These are phyloP conservation scores for Lontra canadensis DNA, from an alignment of 2,113 vertebrate genomes.

Conservation along the genomic window DNA sequence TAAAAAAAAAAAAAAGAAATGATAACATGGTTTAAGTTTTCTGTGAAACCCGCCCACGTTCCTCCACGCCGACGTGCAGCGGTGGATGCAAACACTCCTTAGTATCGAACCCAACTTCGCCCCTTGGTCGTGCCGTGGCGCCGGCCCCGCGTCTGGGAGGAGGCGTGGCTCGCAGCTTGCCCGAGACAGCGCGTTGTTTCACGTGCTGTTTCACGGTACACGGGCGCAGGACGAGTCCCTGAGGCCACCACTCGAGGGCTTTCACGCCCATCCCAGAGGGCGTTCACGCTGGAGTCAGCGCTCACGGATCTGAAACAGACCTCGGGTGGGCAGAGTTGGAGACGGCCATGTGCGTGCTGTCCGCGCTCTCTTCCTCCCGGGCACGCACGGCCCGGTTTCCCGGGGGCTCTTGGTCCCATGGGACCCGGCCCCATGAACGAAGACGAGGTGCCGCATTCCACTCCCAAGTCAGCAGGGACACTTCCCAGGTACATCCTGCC, in stretches of 20 bases:
- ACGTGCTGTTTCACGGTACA: no score
- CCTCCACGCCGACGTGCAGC: fast-evolving
- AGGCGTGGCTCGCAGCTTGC: no score
- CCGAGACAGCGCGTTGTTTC: no score
- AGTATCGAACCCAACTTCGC: fast-evolving
- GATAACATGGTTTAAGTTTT: fast-evolving
- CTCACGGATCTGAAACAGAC: fast-evolving
- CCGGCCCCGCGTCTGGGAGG: not conserved
- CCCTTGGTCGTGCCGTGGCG: fast-evolving
- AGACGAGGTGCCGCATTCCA: fast-evolving
- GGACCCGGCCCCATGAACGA: fast-evolving
- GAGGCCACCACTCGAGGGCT: fast-evolving
- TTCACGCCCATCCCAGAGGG: fast-evolving
- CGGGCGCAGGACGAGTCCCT: fast-evolving
- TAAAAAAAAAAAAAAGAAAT: no score
- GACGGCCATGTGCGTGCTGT: fast-evolving
- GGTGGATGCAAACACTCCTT: fast-evolving
- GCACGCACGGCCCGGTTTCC: not conserved
- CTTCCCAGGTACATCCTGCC: fast-evolving
- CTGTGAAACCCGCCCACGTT: fast-evolving
- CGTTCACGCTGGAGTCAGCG: fast-evolving
- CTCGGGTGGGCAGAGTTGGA: fast-evolving
- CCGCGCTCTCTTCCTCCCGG: not conserved
- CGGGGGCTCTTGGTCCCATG: no score
- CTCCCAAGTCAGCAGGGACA: fast-evolving